A percentile compares a stretch with the other conserved stretches of the same genome.
Evolutionary conservation across 2,113 vertebrate species (phyloP).

Genomic region (Crotalus tigris): DNA sequence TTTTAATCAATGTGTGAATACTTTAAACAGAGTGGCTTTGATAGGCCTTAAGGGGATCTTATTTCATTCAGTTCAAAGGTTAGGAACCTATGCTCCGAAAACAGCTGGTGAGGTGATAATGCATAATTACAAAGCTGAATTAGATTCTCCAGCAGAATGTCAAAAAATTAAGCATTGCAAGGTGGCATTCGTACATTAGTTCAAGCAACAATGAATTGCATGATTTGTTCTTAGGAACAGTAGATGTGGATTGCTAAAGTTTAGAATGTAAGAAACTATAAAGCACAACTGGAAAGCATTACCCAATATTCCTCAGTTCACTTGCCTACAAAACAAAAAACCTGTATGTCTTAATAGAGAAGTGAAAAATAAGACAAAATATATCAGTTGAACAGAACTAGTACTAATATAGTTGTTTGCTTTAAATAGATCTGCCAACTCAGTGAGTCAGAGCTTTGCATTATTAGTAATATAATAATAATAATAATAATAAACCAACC

Average conservation of each 20-base stretch:
- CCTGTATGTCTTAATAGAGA: background rate
- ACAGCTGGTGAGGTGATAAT: background rate
- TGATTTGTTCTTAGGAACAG: background rate
- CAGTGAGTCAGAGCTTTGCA: background rate
- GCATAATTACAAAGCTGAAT: slow-evolving; percentile 22
- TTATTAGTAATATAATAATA: too few species aligned
- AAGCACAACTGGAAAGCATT: background rate
- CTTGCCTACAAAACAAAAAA: background rate
- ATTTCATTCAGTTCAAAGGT: slow-evolving; percentile 49
- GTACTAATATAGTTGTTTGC: background rate
- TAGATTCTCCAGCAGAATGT: slow-evolving; percentile 17
- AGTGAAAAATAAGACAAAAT: background rate
- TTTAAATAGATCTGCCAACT: background rate
- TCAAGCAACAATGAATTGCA: background rate
- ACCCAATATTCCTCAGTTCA: background rate
- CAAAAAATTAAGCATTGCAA: slow-evolving; percentile 10
- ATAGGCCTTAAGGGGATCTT: slow-evolving; percentile 37
- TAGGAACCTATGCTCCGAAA: slow-evolving; percentile 34
- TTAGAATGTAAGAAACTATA: background rate
- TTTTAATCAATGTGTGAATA: slow-evolving; percentile 60
- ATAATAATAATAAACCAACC: too few species aligned
- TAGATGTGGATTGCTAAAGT: background rate
- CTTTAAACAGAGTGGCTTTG: slow-evolving; percentile 51
- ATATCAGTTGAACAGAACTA: background rate
- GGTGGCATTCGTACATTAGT: background rate